These are phyloP conservation scores for Sphaerodactylus townsendi DNA, from an alignment of 2,113 vertebrate species.

Conservation along the genomic window DNA sequence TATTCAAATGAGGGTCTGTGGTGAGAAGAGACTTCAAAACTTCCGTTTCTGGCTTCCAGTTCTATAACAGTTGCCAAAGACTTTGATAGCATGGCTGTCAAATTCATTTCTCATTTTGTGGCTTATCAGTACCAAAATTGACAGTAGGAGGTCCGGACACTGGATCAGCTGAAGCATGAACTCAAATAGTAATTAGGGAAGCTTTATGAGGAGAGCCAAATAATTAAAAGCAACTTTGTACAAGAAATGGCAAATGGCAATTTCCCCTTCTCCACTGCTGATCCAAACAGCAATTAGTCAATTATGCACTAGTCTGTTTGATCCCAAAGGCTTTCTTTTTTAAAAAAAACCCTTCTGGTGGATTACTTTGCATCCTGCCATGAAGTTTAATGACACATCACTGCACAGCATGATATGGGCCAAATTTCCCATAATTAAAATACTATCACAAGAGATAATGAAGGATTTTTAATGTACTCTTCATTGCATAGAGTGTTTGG, in stretches of 20 bases:
- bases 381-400: conserved; percentile 67
- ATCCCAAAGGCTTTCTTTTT: conserved; percentile 59
- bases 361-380: conserved; percentile 67
- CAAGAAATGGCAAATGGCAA: conserved; percentile 58
- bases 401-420: conserved; percentile 33
- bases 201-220: conserved; percentile 60
- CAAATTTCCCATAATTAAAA: conserved; percentile 57
- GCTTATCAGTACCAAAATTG: conserved; percentile 27
- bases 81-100: neutral
- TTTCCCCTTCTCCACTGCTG: conserved; percentile 46
- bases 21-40: neutral
- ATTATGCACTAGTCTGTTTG: conserved; percentile 59
- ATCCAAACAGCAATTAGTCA: conserved; percentile 66
- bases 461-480: conserved; percentile 58
- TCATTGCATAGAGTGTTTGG: conserved; percentile 34
- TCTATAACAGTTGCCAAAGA: neutral
- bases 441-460: conserved; percentile 30
- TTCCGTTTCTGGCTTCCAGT: conserved; percentile 16
- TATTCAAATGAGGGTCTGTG: neutral
- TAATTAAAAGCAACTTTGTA: conserved; percentile 62
- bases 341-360: conserved; percentile 20
- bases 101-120: conserved; percentile 43
- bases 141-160: conserved; percentile 48
- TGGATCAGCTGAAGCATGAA: conserved; percentile 25
- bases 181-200: conserved; percentile 50